A percentile compares a stretch with the other conserved stretches of the same genome.
Conservation (phyloP, 1,140 invertebrate genomes). For the Drosophila takahashii region DNA sequence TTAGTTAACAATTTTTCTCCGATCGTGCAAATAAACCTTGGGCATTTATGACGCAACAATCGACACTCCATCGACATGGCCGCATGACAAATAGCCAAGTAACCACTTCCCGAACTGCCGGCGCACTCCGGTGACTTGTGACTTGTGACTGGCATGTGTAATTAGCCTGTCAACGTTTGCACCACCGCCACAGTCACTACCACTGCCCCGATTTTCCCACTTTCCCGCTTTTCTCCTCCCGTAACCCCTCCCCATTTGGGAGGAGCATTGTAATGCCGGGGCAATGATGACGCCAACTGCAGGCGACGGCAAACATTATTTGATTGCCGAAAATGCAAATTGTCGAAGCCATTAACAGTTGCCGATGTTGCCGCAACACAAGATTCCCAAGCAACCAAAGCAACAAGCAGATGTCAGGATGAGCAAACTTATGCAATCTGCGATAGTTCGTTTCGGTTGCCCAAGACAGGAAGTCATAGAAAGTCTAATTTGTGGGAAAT, state of each 20-base stretch:
- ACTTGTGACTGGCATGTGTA: conserved; percentile 74
- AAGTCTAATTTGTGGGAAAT: conserved; percentile 6
- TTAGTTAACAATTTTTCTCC: background rate
- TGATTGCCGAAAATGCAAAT: conserved; percentile 56
- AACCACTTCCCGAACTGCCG: conserved; percentile 27
- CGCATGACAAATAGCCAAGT: conserved; percentile 45
- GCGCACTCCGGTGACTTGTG: conserved; percentile 35
- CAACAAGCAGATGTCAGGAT: conserved; percentile 6
- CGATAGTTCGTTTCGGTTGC: conserved; percentile 7
- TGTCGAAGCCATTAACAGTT: conserved; percentile 50
- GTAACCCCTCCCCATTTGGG: too few relatives aligned
- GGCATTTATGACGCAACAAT: conserved; percentile 57
- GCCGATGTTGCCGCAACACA: conserved; percentile 25
- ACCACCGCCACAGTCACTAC: background rate
- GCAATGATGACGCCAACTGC: conserved; percentile 43
- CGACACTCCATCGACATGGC: conserved; percentile 32
- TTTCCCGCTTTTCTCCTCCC: background rate
- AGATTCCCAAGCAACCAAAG: background rate
- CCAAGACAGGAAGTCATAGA: conserved; percentile 21
- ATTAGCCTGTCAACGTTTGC: conserved; percentile 53
- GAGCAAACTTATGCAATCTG: conserved; percentile 4
- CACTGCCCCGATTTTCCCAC: background rate
- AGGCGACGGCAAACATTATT: conserved; percentile 49
- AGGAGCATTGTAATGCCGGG: conserved; percentile 25
- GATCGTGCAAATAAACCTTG: background rate